These are phyloP conservation scores for Apistogramma diplotaenia DNA, from an alignment of 2,113 vertebrate species.

Conservation along the genomic window DNA sequence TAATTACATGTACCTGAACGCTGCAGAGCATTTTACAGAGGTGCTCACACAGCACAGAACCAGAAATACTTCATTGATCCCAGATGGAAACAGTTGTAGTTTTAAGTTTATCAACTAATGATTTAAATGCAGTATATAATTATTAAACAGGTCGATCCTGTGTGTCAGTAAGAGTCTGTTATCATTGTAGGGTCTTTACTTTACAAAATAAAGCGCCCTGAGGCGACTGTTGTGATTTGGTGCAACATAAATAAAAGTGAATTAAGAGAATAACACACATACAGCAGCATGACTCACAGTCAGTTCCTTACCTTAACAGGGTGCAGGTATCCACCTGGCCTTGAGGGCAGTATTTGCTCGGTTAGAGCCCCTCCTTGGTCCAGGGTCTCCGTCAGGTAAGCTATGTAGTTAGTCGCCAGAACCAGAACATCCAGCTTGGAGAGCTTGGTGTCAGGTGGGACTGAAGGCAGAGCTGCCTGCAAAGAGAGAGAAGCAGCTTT, in stretches of 20 bases:
- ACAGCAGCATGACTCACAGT: neutral
- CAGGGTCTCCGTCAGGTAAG: constrained; percentile 81
- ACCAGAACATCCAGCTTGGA: constrained; percentile 86
- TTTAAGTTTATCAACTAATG: neutral
- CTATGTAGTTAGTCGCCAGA: constrained; percentile 87
- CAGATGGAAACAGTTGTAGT: neutral
- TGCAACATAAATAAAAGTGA: no score
- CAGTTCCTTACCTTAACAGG: constrained; percentile 80
- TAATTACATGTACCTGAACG: neutral
- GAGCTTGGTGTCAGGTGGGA: constrained; percentile 86
- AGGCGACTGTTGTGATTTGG: no score
- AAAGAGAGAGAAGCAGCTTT: neutral
- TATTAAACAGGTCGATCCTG: neutral
- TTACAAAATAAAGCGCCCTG: no score
- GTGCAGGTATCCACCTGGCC: constrained; percentile 78
- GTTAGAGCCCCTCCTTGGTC: constrained; percentile 63
- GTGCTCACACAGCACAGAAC: no score
- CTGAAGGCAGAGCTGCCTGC: constrained; percentile 79
- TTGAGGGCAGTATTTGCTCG: constrained; percentile 47
- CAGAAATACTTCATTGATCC: no score
- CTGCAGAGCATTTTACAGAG: no score
- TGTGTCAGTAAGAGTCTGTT: neutral
- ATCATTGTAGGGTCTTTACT: no score
- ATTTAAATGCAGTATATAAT: neutral
- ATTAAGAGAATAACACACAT: neutral